A percentile compares a stretch with the other conserved stretches of the same genome.
These are phyloP conservation scores for Dolichopus griseipennis DNA, from an alignment of 2,888 invertebrate species.

Conservation along the genomic window DNA sequence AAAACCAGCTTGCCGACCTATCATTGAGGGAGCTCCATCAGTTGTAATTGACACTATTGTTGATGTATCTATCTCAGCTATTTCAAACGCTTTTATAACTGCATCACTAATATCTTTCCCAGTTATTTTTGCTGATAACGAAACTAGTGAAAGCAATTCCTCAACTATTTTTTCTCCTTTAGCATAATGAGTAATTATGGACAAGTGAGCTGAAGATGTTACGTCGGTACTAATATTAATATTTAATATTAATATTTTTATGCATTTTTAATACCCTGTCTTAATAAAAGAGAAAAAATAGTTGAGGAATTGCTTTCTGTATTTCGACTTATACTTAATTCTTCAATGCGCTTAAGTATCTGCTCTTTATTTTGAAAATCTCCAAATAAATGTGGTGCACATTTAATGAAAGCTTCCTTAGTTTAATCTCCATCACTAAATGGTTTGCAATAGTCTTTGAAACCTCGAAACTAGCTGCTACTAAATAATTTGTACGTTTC, in stretches of 20 bases:
- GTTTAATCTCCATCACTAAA: constrained; percentile 23
- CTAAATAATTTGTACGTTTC: constrained; percentile 8
- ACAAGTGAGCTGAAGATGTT: constrained; percentile 9
- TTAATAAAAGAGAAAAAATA: no score
- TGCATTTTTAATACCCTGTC: constrained; percentile 10
- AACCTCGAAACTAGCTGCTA: constrained; percentile 5
- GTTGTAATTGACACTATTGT: constrained; percentile 12
- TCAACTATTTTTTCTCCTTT: constrained; percentile 21
- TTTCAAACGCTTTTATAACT: constrained; percentile 7
- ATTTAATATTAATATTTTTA: neutral
- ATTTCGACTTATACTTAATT: constrained; percentile 11
- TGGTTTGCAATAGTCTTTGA: constrained; percentile 22
- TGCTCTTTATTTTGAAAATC: constrained; percentile 10
- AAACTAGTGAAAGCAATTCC: constrained; percentile 24
- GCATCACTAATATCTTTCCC: constrained; percentile 10
- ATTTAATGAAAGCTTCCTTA: constrained; percentile 21
- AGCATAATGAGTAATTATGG: constrained; percentile 22
- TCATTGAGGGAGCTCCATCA: constrained; percentile 10
- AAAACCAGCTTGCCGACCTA: constrained; percentile 8
- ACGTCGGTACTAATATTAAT: constrained; percentile 4
- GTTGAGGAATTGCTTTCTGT: no score
- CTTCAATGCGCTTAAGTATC: constrained; percentile 9
- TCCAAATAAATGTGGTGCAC: constrained; percentile 7
- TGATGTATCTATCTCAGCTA: constrained; percentile 1
- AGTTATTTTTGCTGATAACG: constrained; percentile 20